Percentiles rank a stretch among this genome's conserved stretches.
These are phyloP conservation scores for Frieseomelitta varia DNA, from an alignment of 1,140 invertebrate genomes.

Conservation along the genomic window DNA sequence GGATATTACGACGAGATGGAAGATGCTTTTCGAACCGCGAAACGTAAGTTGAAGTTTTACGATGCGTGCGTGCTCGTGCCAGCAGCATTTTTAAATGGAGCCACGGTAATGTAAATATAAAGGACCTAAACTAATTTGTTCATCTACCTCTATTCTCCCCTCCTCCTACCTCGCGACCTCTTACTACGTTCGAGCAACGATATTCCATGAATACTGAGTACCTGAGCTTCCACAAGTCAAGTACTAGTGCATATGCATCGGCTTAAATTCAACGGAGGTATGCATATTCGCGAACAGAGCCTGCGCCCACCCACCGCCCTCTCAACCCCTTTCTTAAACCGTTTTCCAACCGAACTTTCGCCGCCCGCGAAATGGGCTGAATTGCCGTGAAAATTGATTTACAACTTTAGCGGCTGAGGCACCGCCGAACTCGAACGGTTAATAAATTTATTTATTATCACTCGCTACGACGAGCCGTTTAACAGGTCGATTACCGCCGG, in stretches of 20 bases:
- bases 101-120: conserved; percentile 61
- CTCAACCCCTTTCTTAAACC: conserved; percentile 54
- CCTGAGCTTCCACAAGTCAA: conserved; percentile 46
- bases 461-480: not conserved
- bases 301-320: too few relatives aligned
- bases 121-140: conserved; percentile 71
- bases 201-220: conserved; percentile 75
- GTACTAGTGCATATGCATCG: conserved; percentile 63
- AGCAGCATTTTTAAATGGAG: conserved; percentile 39
- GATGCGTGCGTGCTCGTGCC: not conserved
- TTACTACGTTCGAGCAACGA: conserved; percentile 56
- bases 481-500: not conserved
- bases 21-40: not conserved
- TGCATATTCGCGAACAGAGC: conserved; percentile 18
- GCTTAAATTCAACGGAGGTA: conserved; percentile 48
- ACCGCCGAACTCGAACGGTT: not conserved
- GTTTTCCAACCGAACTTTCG: not conserved
- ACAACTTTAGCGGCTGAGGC: not conserved
- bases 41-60: conserved; percentile 14
- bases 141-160: not conserved
- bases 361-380: conserved; percentile 10
- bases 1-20: not conserved
- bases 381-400: conserved; percentile 44
- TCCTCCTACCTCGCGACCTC: conserved; percentile 20
- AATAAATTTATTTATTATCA: not conserved